phyloP scores from a whole-genome alignment of 1,140 invertebrate species.

The Brachystomella parvula region DNA sequence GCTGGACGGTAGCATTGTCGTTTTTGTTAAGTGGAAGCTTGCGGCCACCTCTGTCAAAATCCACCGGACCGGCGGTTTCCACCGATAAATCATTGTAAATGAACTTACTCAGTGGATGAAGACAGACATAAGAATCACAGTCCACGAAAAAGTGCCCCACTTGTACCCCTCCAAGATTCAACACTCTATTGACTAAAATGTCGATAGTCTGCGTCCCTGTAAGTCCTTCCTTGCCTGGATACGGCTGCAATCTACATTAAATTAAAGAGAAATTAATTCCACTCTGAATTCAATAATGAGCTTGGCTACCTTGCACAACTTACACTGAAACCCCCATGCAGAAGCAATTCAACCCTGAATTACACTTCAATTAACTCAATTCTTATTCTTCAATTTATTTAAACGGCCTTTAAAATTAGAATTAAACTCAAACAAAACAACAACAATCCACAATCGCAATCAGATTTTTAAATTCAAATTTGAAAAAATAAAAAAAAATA shows the following conservation, averaged over 20 bases:
- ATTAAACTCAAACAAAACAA: no score
- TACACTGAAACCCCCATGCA: conserved; percentile 31
- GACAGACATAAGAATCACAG: conserved; percentile 79
- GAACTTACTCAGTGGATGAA: conserved; percentile 14
- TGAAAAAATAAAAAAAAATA: no score
- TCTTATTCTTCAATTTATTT: no score
- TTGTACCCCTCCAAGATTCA: conserved; percentile 74
- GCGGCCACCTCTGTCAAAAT: no score
- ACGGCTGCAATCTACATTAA: conserved; percentile 57
- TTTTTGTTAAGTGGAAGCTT: no score
- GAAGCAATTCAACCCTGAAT: no score
- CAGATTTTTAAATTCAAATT: no score
- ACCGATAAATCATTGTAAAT: neutral
- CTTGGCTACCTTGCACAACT: neutral
- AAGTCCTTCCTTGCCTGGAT: conserved; percentile 73
- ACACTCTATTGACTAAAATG: conserved; percentile 70
- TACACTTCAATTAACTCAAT: no score
- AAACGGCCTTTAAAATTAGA: no score
- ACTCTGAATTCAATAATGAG: neutral
- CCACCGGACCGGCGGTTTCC: no score
- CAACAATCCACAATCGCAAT: no score
- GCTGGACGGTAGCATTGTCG: no score
- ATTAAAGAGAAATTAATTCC: conserved; percentile 7
- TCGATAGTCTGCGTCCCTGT: conserved; percentile 80
- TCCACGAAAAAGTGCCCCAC: conserved; percentile 85